Conservation (phyloP, 2,888 invertebrate genomes). For the Eurytoma californica region DNA sequence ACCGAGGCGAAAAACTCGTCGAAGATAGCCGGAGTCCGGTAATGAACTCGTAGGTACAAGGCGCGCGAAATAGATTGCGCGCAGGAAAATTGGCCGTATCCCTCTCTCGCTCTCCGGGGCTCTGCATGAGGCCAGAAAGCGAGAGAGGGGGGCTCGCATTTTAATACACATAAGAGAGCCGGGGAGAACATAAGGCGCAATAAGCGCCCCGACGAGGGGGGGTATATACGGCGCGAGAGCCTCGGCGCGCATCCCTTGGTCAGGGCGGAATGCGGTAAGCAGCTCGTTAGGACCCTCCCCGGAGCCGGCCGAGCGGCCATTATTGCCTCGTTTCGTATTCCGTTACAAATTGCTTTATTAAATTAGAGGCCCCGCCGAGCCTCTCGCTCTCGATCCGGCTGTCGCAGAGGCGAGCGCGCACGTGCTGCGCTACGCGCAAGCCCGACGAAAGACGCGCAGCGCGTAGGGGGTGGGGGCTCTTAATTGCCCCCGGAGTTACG, state of each 20-base stretch:
- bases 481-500: background rate
- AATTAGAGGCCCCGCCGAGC: constrained; percentile 70
- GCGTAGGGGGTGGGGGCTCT: background rate
- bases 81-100: background rate
- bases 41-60: background rate
- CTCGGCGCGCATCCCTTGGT: constrained; percentile 39
- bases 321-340: constrained; percentile 76
- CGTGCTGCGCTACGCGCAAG: too few species aligned
- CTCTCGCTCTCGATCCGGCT: constrained; percentile 33
- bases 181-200: constrained; percentile 40
- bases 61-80: background rate
- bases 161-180: constrained; percentile 40
- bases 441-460: too few species aligned
- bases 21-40: too few species aligned
- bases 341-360: constrained; percentile 76
- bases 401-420: background rate
- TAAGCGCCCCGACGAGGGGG: constrained; percentile 25
- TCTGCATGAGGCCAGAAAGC: background rate
- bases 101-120: background rate
- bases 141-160: background rate
- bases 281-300: constrained; percentile 73
- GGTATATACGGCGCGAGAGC: constrained; percentile 14
- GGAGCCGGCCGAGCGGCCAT: constrained; percentile 69
- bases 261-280: constrained; percentile 70
- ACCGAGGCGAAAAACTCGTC: too few species aligned